These are phyloP conservation scores for Apocrypta bakeri DNA, from an alignment of 1,140 invertebrate genomes.

Conservation along the genomic window DNA sequence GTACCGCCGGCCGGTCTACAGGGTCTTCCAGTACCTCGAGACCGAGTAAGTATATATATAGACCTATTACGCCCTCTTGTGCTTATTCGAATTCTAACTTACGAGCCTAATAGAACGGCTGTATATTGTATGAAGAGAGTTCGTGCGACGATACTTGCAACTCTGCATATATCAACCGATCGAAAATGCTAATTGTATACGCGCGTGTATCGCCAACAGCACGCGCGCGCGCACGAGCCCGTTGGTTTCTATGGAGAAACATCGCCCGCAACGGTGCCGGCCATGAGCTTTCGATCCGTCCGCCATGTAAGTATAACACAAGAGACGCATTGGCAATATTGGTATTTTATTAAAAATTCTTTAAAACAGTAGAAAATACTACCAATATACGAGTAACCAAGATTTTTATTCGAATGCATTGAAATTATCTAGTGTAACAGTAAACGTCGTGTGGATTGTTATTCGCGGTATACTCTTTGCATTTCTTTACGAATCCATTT, in stretches of 20 bases:
- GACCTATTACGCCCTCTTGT: not conserved
- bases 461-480: not conserved
- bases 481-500: conserved; percentile 55
- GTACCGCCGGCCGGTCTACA: conserved; percentile 84
- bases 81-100: not conserved
- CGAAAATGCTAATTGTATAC: conserved; percentile 28
- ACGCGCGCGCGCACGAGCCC: not conserved
- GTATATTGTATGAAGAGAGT: not conserved
- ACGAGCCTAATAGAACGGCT: not conserved
- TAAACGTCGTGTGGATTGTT: not conserved
- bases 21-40: conserved; percentile 86
- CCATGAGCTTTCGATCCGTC: conserved; percentile 21
- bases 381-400: not conserved
- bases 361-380: not conserved
- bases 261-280: not conserved
- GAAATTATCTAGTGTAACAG: not conserved
- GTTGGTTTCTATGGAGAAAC: conserved; percentile 36
- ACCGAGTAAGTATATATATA: conserved; percentile 74
- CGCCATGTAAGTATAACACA: not conserved
- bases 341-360: not conserved
- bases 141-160: not conserved
- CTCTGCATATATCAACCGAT: conserved; percentile 5
- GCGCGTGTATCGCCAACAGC: conserved; percentile 14
- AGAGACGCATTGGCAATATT: not conserved
- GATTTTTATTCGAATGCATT: not conserved